Base-by-base conservation (phyloP, 2,888 invertebrate genomes). In the Drosophila antonietae region DNA sequence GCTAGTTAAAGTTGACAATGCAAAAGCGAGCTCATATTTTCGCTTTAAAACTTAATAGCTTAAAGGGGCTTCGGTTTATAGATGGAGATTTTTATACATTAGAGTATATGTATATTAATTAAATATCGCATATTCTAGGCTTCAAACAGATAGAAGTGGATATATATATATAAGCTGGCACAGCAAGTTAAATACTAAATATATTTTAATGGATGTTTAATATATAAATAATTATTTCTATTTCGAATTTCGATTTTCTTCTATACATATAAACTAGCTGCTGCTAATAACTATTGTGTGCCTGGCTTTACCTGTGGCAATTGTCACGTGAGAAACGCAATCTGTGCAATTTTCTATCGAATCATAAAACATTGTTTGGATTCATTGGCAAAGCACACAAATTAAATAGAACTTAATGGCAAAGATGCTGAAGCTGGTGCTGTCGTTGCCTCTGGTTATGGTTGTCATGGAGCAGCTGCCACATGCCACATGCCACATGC, bases 401-500 rank as follows among this genome's bases (percentile, higher is more conserved):
- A 81, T 86, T 77, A 80, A 85, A 81, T 85, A 65, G 62, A 83
- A 69, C 41, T 83, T 80, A 80, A 63, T 64, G 43, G 33, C 14
- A 56, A 35, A 44, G 64, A 64, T 63, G 53, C 43, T 51, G 47
- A 15, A 14, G 46, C 2, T 39, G 46, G 7, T 46, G 46, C 7
- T 8, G 47, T 28, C 1, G 28, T 15, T 49, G 61, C 55, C 55
- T 8, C n/a, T 14, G 55, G 58, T n/a, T 35, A 31, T 28, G 31
- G 51, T 63, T 35, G 63, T 44, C 62, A 41, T 23, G 60, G 49
- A 64, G 47, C 59, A 69, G 47, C 49, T 62, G 75, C 53, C 28
- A 14, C 41, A 31, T 55, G 23, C 39, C 55, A 37, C 52, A 52
- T 56, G 55, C 55, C 28, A 39, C 39, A 61, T 47, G 56, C 28